Percentiles rank a stretch among this genome's conserved stretches.
Evolutionary conservation across 2,888 invertebrate genomes (phyloP).

Genomic region (Drosophila nr. medialis): DNA sequence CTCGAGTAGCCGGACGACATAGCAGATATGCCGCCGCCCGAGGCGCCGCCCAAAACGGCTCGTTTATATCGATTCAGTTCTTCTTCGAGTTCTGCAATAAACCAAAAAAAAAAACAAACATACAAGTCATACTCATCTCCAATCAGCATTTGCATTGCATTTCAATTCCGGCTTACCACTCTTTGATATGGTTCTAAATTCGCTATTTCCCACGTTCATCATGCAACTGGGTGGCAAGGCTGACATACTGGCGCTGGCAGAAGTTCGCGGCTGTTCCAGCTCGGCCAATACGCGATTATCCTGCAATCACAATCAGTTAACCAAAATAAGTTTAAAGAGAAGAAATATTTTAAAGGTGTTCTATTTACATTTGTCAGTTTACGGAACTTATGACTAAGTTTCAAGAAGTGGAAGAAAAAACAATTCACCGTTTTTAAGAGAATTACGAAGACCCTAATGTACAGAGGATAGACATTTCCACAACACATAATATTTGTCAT

Average conservation of each 20-base stretch:
- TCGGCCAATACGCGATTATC: constrained; percentile 95
- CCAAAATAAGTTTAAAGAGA: not conserved
- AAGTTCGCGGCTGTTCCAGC: constrained; percentile 91
- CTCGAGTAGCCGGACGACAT: constrained; percentile 77
- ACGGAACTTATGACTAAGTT: too few relatives aligned
- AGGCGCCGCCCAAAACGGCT: constrained; percentile 78
- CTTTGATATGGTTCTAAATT: constrained; percentile 84
- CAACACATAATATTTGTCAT: too few relatives aligned
- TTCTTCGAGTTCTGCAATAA: constrained; percentile 80
- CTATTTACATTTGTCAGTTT: too few relatives aligned
- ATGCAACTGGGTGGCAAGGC: constrained; percentile 82
- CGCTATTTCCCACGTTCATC: constrained; percentile 80
- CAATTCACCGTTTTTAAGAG: too few relatives aligned
- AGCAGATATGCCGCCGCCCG: constrained; percentile 68
- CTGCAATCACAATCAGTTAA: constrained; percentile 60
- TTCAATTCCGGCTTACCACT: constrained; percentile 66
- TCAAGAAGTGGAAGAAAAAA: too few relatives aligned
- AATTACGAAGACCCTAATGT: too few relatives aligned
- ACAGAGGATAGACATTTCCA: too few relatives aligned
- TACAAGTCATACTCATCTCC: not conserved
- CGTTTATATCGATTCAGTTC: constrained; percentile 83
- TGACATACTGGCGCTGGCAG: constrained; percentile 80
- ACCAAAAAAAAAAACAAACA: not conserved
- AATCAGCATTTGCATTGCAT: too few relatives aligned
- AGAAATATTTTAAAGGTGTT: too few relatives aligned